These are phyloP conservation scores for Fringilla coelebs DNA, from an alignment of 2,797 vertebrate species.

Conservation along the genomic window DNA sequence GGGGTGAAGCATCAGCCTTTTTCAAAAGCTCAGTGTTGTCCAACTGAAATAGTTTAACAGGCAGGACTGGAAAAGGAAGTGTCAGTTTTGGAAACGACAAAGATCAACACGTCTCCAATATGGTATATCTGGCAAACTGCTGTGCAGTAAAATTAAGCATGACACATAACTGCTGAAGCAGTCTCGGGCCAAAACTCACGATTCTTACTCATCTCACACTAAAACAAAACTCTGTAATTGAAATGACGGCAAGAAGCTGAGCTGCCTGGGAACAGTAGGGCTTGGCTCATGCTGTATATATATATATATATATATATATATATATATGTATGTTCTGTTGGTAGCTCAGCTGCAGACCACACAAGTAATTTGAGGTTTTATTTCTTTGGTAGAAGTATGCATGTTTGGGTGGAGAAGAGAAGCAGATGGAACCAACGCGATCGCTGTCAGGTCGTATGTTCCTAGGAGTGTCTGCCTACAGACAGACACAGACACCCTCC, in stretches of 20 bases:
- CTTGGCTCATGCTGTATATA: constrained; percentile 36
- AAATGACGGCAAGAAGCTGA: constrained; percentile 13
- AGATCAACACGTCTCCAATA: constrained; percentile 29
- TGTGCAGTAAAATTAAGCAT: not conserved
- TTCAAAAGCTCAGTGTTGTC: not conserved
- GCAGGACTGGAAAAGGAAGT: constrained; percentile 50
- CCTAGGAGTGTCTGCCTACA: not conserved
- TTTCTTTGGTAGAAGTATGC: constrained; percentile 2
- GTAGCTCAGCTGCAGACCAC: constrained; percentile 28
- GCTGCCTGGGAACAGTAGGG: constrained; percentile 33
- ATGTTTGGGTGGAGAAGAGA: constrained; percentile 53
- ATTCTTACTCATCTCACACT: not conserved
- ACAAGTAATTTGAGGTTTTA: constrained; percentile 46
- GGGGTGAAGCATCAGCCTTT: not conserved
- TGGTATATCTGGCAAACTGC: constrained; percentile 26
- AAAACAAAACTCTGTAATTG: constrained; percentile 32
- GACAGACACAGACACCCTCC: not conserved
- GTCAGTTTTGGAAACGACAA: constrained; percentile 34
- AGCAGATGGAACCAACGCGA: constrained; percentile 53
- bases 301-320: not conserved
- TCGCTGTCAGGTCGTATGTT: constrained; percentile 34
- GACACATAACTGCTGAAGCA: constrained; percentile 19
- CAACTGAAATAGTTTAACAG: constrained; percentile 4
- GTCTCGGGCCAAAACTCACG: not conserved
- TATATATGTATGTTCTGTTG: not conserved